Base-by-base conservation (phyloP, 2,797 vertebrate species). In the Poeciliopsis turneri region DNA sequence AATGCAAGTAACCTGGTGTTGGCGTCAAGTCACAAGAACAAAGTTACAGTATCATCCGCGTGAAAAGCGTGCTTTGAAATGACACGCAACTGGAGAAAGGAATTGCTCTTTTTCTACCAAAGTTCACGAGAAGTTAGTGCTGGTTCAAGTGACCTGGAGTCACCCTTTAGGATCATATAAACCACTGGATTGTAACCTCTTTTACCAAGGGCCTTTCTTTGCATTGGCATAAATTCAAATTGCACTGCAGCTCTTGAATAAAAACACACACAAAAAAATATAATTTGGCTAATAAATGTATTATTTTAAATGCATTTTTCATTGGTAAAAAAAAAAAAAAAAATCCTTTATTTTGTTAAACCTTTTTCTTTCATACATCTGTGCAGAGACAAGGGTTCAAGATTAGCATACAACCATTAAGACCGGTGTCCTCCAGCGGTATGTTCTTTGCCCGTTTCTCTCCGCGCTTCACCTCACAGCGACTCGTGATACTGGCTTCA, bases 21-120 rank as follows among this genome's bases (percentile, higher is more conserved):
- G 64, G 36, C 20, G 3, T 25, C 36, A 72, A 51, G 71, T 72
- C 71, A 47, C 71, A 72, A 49, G 70, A 72, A 51, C 30, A 72
- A 11, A 2, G 33, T 72, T 47, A 72, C 4, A 9, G 45, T 49
- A 72, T 51, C 18, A 72, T 72, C 11, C 23, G 30, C 71, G 30
- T 72, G 47, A 23, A 51, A 72, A 49, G 4, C 4, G 30, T 72
- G 18, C 4, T 49, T 72, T 9, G 13, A 13, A 23, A 15, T 49
- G 45, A 47, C 5, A 51, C 9, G 30, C 20, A 13, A 36, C 9
- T 0, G 10, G 46, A 51, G 71, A 72, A 51, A 25, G 16, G 39
- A 15, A 30, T 1, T 36, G 20, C 18, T 72, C 12, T 51, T 72
- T 47, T 10, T 49, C 46, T 10, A 10, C 16, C 46, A 49, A 72